A percentile compares a stretch with the other conserved stretches of the same genome.
These are phyloP conservation scores for Yponomeuta plumbellus DNA, from an alignment of 2,888 invertebrate species.

Conservation along the genomic window DNA sequence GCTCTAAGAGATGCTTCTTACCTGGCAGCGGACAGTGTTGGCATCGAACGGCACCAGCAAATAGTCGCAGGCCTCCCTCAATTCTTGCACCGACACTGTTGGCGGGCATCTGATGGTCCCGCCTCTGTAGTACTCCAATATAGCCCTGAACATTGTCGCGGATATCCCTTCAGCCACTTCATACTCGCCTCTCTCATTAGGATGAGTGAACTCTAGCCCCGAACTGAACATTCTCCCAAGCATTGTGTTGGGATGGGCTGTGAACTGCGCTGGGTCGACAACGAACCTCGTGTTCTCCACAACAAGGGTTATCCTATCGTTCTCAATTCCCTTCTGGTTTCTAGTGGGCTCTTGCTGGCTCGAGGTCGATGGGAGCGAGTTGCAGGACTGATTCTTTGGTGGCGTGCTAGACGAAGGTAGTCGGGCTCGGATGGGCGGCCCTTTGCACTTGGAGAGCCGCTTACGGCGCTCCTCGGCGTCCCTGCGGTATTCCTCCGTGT, in stretches of 20 bases:
- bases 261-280: constrained; percentile 93
- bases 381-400: constrained; percentile 54
- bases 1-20: constrained; percentile 23
- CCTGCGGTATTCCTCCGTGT: constrained; percentile 88
- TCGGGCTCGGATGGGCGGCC: constrained; percentile 45
- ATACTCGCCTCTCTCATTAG: constrained; percentile 97
- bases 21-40: constrained; percentile 90
- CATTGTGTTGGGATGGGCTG: constrained; percentile 98
- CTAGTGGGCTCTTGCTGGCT: constrained; percentile 17
- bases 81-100: constrained; percentile 95
- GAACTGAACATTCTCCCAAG: constrained; percentile 99
- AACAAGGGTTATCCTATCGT: constrained; percentile 92
- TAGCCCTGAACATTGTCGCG: constrained; percentile 94
- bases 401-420: constrained; percentile 47
- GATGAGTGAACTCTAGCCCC: constrained; percentile 90
- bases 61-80: constrained; percentile 99
- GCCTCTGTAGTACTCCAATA: constrained; percentile 95
- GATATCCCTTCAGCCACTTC: constrained; percentile 98
- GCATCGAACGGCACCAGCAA: constrained; percentile 98
- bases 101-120: constrained; percentile 96
- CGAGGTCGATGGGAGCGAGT: constrained; percentile 51
- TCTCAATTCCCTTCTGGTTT: constrained; percentile 33
- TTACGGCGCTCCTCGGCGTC: constrained; percentile 81
- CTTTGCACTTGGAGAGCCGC: constrained; percentile 61
- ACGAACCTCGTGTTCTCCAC: constrained; percentile 97